Percentiles rank a stretch among this genome's conserved stretches.
Evolutionary conservation across 2,888 invertebrate genomes (phyloP).

Genomic region (Dryadula phaetusa): DNA sequence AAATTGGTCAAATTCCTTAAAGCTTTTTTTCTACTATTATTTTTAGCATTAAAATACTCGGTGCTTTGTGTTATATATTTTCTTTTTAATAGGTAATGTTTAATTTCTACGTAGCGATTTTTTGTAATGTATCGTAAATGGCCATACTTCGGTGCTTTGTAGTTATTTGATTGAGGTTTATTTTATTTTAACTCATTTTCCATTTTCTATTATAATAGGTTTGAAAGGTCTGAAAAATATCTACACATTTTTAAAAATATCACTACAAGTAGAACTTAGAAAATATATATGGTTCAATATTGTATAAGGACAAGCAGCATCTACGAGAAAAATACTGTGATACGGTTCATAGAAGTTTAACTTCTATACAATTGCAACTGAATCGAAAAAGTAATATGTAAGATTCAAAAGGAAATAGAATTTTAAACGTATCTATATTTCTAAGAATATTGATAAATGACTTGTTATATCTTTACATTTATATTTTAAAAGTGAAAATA

Average conservation of each 20-base stretch:
- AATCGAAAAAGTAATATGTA: slow-evolving; percentile 22
- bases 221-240: not conserved
- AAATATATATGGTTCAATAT: slow-evolving; percentile 3
- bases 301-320: not conserved
- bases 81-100: no score
- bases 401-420: slow-evolving; percentile 15
- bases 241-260: not conserved
- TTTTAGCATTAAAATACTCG: no score
- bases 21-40: no score
- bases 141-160: no score
- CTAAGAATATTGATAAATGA: not conserved
- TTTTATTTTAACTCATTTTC: no score
- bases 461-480: not conserved
- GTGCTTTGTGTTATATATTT: no score
- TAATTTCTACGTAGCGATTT: no score
- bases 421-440: slow-evolving; percentile 4
- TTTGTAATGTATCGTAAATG: no score
- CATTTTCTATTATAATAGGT: not conserved
- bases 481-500: no score
- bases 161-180: no score
- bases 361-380: slow-evolving; percentile 7
- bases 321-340: slow-evolving; percentile 2
- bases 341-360: slow-evolving; percentile 1
- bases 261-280: not conserved
- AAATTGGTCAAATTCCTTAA: no score